phyloP scores from a whole-genome alignment of 2,888 invertebrate genomes.

The Acleris emargana region DNA sequence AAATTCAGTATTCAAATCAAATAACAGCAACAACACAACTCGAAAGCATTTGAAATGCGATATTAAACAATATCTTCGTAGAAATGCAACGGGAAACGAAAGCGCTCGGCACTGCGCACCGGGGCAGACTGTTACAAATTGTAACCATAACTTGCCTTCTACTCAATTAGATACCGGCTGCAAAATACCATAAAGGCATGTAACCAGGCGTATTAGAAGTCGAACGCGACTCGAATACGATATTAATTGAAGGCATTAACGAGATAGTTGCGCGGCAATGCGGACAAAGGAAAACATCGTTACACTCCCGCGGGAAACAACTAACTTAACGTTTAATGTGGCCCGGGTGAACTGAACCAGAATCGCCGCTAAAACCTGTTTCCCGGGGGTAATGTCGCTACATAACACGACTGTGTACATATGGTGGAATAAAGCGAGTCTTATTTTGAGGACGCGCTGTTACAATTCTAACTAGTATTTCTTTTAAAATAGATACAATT shows the following conservation, averaged over 20 bases:
- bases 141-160: slow-evolving; percentile 46
- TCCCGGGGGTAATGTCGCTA: slow-evolving; percentile 24
- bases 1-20: slow-evolving; percentile 3
- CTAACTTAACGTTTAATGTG: slow-evolving; percentile 51
- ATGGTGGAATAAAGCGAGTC: slow-evolving; percentile 8
- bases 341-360: slow-evolving; percentile 38
- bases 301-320: slow-evolving; percentile 55
- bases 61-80: slow-evolving; percentile 28
- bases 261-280: slow-evolving; percentile 42
- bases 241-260: slow-evolving; percentile 59
- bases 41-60: slow-evolving; percentile 11
- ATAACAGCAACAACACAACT: neutral
- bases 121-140: slow-evolving; percentile 49
- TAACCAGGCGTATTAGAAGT: slow-evolving; percentile 44
- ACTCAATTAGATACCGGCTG: slow-evolving; percentile 47
- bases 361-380: slow-evolving; percentile 36
- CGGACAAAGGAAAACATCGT: slow-evolving; percentile 60
- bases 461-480: slow-evolving; percentile 2
- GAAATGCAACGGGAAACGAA: slow-evolving; percentile 27
- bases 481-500: neutral
- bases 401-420: slow-evolving; percentile 7
- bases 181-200: slow-evolving; percentile 43
- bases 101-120: slow-evolving; percentile 20
- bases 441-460: slow-evolving; percentile 3
- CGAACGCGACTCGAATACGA: slow-evolving; percentile 46